Percentiles rank a stretch among this genome's conserved stretches.
Evolutionary conservation across 2,888 invertebrate species (phyloP).

Genomic region (Synanthedon formicaeformis): DNA sequence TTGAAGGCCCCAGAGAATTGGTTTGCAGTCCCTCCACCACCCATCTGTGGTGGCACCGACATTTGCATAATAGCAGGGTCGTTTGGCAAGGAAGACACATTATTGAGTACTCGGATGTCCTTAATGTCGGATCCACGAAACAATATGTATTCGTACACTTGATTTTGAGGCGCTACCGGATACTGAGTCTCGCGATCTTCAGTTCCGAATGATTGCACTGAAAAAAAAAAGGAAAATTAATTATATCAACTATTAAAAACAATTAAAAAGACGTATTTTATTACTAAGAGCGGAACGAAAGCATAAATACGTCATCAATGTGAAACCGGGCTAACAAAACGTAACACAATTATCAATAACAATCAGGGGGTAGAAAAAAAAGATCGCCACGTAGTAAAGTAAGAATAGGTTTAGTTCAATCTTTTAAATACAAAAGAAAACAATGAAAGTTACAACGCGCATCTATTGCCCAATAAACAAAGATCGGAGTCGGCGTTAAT

Average conservation of each 20-base stretch:
- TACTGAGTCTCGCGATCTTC: slow-evolving; percentile 97
- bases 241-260: not conserved
- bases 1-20: slow-evolving; percentile 75
- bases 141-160: slow-evolving; percentile 98
- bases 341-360: slow-evolving; percentile 17
- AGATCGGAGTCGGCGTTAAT: slow-evolving; percentile 16
- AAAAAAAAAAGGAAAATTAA: slow-evolving; percentile 26
- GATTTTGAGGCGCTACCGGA: slow-evolving; percentile 96
- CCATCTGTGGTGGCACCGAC: slow-evolving; percentile 80
- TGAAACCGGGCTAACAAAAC: slow-evolving; percentile 36
- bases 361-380: slow-evolving; percentile 44
- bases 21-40: slow-evolving; percentile 69
- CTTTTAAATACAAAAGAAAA: slow-evolving; percentile 10
- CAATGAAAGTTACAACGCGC: slow-evolving; percentile 16
- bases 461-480: slow-evolving; percentile 45
- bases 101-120: slow-evolving; percentile 96
- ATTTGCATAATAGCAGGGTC: slow-evolving; percentile 98
- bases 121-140: slow-evolving; percentile 99
- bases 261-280: not conserved
- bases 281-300: not conserved
- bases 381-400: slow-evolving; percentile 18
- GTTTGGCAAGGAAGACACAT: slow-evolving; percentile 86
- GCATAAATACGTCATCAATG: slow-evolving; percentile 51
- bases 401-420: slow-evolving; percentile 1
- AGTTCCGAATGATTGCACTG: slow-evolving; percentile 98